These are phyloP conservation scores for Hipposideros larvatus DNA, from an alignment of 2,797 vertebrate genomes.

Conservation along the genomic window DNA sequence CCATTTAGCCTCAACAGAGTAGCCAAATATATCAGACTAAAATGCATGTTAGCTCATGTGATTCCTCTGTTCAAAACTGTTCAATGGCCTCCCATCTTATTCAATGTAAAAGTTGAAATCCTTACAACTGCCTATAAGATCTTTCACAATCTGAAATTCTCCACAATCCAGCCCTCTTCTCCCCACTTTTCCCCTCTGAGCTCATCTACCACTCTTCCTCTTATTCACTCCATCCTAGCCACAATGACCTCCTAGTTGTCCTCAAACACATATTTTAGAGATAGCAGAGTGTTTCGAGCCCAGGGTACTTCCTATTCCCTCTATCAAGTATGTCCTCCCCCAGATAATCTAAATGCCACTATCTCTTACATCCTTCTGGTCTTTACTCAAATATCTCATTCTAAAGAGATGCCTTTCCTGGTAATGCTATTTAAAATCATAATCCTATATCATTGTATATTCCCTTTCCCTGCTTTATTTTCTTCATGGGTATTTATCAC, in stretches of 20 bases:
- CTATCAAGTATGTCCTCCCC: background rate
- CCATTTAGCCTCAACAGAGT: background rate
- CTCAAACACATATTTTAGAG: constrained; percentile 41
- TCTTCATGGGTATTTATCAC: background rate
- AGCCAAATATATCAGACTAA: constrained; percentile 21
- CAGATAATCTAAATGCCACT: background rate
- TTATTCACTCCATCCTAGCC: background rate
- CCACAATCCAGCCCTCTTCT: background rate
- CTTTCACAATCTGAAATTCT: background rate
- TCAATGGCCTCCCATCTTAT: background rate
- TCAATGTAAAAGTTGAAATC: constrained; percentile 16
- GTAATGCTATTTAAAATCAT: constrained; percentile 15
- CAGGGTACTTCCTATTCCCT: background rate
- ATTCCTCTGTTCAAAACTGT: constrained; percentile 29
- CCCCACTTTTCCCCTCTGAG: background rate
- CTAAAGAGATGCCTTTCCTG: constrained; percentile 12
- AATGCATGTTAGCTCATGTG: background rate
- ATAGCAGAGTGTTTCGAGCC: background rate
- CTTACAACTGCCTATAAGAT: background rate
- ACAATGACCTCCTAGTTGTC: background rate
- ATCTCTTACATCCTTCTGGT: background rate
- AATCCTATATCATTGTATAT: background rate
- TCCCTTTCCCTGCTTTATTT: constrained; percentile 1
- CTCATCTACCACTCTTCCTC: background rate
- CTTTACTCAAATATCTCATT: constrained; percentile 43